A percentile compares a stretch with the other conserved stretches of the same genome.
These are phyloP conservation scores for Gibbula magus DNA, from an alignment of 2,888 invertebrate genomes.

Conservation along the genomic window DNA sequence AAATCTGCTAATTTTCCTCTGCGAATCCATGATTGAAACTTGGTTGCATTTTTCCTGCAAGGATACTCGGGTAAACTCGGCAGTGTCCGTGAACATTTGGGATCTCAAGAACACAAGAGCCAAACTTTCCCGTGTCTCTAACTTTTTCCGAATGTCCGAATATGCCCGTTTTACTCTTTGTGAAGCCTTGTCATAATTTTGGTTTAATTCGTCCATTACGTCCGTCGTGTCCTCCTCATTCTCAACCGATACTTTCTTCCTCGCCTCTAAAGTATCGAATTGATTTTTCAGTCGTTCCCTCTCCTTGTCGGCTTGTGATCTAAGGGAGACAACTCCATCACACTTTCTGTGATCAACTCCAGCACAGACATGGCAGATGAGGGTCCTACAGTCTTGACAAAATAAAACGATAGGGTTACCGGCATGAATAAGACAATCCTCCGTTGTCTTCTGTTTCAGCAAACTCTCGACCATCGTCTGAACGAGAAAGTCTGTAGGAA, in stretches of 20 bases:
- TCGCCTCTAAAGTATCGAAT: neutral
- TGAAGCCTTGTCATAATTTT: too few relatives aligned
- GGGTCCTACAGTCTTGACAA: neutral
- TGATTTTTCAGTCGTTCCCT: neutral
- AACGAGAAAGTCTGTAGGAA: neutral
- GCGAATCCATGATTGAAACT: too few relatives aligned
- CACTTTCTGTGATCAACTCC: slow-evolving; percentile 7
- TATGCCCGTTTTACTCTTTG: too few relatives aligned
- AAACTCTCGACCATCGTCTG: neutral
- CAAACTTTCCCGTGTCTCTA: too few relatives aligned
- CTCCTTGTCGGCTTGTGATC: neutral
- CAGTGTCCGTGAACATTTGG: too few relatives aligned
- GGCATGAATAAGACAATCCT: neutral
- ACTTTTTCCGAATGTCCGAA: too few relatives aligned
- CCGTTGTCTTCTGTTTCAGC: neutral
- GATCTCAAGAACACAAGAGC: too few relatives aligned
- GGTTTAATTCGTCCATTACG: too few relatives aligned
- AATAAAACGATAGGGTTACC: slow-evolving; percentile 1
- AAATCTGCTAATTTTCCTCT: too few relatives aligned
- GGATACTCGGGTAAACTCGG: too few relatives aligned
- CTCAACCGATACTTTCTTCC: neutral
- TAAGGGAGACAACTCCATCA: slow-evolving; percentile 15
- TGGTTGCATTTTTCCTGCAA: too few relatives aligned
- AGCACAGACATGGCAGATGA: neutral
- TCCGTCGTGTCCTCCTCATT: neutral